Conservation (phyloP, 2,797 vertebrate species). For the Melopsittacus undulatus region DNA sequence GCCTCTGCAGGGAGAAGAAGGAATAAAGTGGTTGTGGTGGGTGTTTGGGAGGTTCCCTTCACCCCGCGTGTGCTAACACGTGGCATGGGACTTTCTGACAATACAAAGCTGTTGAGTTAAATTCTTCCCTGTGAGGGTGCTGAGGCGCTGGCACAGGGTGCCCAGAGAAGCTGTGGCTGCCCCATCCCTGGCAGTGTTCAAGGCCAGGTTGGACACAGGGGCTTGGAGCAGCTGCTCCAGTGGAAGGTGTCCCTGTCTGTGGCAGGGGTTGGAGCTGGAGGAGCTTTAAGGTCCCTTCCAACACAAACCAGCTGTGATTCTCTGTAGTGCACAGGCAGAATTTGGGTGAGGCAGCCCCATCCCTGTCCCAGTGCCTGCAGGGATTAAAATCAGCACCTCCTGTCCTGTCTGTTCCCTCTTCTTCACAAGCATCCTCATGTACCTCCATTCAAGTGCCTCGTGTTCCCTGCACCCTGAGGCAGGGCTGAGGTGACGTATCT, state of each 20-base stretch:
- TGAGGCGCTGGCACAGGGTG: background rate
- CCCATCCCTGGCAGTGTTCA: no score
- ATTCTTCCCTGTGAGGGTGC: background rate
- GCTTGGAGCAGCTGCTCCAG: no score
- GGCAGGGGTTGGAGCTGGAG: background rate
- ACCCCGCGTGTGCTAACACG: background rate
- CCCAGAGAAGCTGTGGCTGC: no score
- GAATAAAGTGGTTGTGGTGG: background rate
- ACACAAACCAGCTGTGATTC: background rate
- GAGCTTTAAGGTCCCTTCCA: background rate
- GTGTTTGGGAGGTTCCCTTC: background rate
- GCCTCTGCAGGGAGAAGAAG: slow-evolving; percentile 81
- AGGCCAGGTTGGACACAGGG: no score
- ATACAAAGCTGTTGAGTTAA: background rate
- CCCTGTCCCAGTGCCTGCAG: background rate
- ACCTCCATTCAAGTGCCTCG: background rate
- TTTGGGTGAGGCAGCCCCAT: background rate
- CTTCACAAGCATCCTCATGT: background rate
- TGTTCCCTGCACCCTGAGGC: rapidly evolving
- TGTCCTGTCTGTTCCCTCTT: background rate
- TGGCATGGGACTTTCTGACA: background rate
- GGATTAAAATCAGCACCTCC: background rate
- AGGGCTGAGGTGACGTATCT: background rate
- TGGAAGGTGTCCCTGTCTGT: no score
- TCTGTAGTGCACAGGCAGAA: background rate